A percentile compares a stretch with the other conserved stretches of the same genome.
phyloP scores from a whole-genome alignment of 2,888 invertebrate species.

The Phyllotreta cruciferae region DNA sequence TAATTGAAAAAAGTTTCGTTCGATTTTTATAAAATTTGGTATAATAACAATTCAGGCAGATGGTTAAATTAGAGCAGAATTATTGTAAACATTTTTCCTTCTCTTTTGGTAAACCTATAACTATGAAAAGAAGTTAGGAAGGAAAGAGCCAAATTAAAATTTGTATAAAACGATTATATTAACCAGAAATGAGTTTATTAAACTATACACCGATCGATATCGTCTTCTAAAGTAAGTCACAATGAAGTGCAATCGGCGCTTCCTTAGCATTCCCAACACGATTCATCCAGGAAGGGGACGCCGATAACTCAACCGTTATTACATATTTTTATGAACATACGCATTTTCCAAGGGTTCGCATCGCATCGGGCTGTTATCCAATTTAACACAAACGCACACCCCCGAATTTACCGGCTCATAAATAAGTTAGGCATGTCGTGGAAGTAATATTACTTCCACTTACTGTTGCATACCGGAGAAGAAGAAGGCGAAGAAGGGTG shows the following conservation, averaged over 20 bases:
- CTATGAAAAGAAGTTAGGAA: no score
- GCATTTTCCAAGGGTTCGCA: conserved; percentile 44
- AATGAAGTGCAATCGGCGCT: conserved; percentile 17
- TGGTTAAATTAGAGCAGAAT: no score
- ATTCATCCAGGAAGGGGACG: conserved; percentile 27
- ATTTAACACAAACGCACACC: conserved; percentile 58
- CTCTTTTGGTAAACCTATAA: no score
- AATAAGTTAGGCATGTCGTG: conserved; percentile 61
- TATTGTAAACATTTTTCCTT: no score
- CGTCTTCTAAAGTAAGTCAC: no score
- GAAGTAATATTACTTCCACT: conserved; percentile 61
- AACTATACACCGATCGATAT: no score
- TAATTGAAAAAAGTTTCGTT: no score
- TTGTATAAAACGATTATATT: no score
- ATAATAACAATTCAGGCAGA: no score
- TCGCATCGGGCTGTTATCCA: conserved; percentile 53
- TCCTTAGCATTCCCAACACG: conserved; percentile 31
- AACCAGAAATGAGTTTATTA: no score
- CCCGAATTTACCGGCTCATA: conserved; percentile 59
- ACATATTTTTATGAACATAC: conserved; percentile 50
- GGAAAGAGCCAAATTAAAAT: no score
- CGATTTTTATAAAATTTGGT: no score
- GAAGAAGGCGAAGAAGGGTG: conserved; percentile 54
- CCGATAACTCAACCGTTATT: conserved; percentile 38
- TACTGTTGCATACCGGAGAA: conserved; percentile 57